Percentiles rank a stretch among this genome's conserved stretches.
phyloP scores from a whole-genome alignment of 1,140 invertebrate species.

The Megalopta genalis region DNA sequence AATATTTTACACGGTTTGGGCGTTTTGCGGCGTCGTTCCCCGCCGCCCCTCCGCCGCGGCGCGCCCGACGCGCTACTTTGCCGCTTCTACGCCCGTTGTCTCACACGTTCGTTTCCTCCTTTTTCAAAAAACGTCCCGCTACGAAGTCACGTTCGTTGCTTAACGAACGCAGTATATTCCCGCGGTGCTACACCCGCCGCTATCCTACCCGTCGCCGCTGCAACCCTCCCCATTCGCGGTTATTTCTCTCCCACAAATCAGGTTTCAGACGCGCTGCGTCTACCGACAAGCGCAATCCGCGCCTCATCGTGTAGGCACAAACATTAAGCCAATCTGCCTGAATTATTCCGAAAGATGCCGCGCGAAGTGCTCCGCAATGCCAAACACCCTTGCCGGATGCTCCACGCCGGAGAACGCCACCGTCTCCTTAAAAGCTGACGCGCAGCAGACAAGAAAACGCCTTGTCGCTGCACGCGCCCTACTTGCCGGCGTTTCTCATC shows the following conservation, averaged over 20 bases:
- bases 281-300: constrained; percentile 23
- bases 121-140: constrained; percentile 41
- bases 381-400: too few relatives aligned
- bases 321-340: constrained; percentile 68
- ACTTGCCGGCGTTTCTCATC: too few relatives aligned
- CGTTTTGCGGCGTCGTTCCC: constrained; percentile 42
- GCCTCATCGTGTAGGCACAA: constrained; percentile 30
- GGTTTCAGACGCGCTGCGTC: constrained; percentile 34
- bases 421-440: too few relatives aligned
- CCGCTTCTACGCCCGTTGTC: constrained; percentile 23
- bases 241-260: constrained; percentile 55
- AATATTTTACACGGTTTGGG: constrained; percentile 65
- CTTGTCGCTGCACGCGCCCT: too few relatives aligned
- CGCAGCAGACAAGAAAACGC: too few relatives aligned
- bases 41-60: neutral
- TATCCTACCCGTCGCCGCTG: neutral
- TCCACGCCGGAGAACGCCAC: too few relatives aligned
- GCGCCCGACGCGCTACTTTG: neutral
- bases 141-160: constrained; percentile 69
- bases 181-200: neutral
- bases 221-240: constrained; percentile 4
- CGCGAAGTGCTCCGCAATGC: constrained; percentile 56
- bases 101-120: neutral
- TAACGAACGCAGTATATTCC: constrained; percentile 63
- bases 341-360: constrained; percentile 56